Evolutionary conservation across 2,797 vertebrate species (phyloP).

Genomic region (Hylomyscus alleni): DNA sequence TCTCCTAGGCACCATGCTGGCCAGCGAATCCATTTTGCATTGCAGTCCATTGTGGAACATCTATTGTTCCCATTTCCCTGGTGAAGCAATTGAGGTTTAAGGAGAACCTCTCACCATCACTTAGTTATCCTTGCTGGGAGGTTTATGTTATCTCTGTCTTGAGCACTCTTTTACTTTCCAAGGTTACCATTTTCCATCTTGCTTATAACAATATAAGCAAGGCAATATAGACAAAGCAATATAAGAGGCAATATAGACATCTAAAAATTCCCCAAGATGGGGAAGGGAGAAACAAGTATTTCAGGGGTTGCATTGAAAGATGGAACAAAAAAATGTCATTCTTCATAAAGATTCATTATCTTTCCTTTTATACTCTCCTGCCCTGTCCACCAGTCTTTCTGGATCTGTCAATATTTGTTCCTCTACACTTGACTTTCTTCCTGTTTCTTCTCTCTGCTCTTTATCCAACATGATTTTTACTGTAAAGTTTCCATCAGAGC

Average conservation of each 20-base stretch:
- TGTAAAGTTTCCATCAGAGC: constrained; percentile 33
- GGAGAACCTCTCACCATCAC: background rate
- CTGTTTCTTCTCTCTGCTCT: constrained; percentile 17
- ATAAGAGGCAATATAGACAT: background rate
- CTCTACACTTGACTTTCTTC: background rate
- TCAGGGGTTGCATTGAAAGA: background rate
- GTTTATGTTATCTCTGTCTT: background rate
- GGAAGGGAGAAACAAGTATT: background rate
- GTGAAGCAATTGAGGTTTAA: background rate
- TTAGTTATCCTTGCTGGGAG: background rate
- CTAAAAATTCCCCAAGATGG: background rate
- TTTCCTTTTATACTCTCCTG: background rate
- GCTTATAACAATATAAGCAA: background rate
- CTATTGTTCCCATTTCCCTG: background rate
- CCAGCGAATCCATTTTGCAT: background rate
- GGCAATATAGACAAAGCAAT: background rate
- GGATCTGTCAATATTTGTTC: constrained; percentile 32
- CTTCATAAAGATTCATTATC: background rate
- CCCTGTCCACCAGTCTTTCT: background rate
- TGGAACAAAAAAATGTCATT: background rate
- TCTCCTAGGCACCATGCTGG: background rate
- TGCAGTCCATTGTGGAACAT: background rate
- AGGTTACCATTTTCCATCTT: background rate
- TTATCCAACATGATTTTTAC: constrained; percentile 28
- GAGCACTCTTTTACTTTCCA: background rate